Evolutionary conservation across 1,140 invertebrate genomes (phyloP), one percentile per base, ranked within the genome.

Genomic region (Halesus radiatus): DNA sequence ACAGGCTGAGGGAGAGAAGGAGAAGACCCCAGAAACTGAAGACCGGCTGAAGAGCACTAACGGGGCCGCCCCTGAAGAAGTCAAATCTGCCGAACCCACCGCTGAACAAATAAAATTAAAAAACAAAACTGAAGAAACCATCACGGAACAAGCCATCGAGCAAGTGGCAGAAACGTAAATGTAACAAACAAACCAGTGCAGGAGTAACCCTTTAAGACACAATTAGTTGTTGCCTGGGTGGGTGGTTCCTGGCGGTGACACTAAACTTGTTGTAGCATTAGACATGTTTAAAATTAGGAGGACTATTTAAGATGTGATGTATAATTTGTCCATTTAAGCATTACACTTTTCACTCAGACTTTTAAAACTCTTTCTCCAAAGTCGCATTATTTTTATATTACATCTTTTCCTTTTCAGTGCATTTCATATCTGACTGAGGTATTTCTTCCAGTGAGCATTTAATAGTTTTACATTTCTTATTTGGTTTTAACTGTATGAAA

Each of bases 81-180:
- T 50, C 15, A 75, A 78, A 64, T 23, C 72, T 32, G 26, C 72
- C 4, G 56, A 80, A 78, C 37, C 66, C 22, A 37, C 50, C 8
- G 60, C 56, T 15, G 62, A 70, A 72, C 37, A 64, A 22, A 79
- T 81, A 4, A 81, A 80, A 72, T 75, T 83, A 32, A 83, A 83
- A 58, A 83, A 83, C 45, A 32, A 80, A 7, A n/a, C 53, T n/a
- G 13, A 79, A 52, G 76, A 75, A 18, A 79, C 81, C 4, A 74
- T 78, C 15, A 50, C 72, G 2, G 79, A 83, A 53, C 50, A 32
- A 45, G 66, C 15, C 70, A 53, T 26, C 16, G 73, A 78, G 52
- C 77, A 83, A 74, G 72, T 64, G 37, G 68, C 72, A 26, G 82
- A 83, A 37, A 79, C 81, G 76, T 83, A 83, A 80, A 80, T 52